Evolutionary conservation across 2,888 invertebrate genomes (phyloP).

Genomic region (Pasiphila rectangulata): DNA sequence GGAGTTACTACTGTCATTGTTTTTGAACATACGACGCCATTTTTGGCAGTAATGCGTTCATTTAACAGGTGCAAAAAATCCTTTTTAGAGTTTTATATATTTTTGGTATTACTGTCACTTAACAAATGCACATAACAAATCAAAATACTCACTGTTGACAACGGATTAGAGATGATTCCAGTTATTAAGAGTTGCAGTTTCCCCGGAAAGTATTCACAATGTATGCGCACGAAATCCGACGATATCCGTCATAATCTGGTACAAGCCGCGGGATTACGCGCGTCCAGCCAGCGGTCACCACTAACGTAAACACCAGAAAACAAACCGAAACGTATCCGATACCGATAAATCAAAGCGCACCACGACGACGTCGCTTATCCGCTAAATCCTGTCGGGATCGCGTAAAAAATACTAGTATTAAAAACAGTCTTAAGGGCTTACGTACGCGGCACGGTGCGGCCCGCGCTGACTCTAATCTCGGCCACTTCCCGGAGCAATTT

Average conservation of each 20-base stretch:
- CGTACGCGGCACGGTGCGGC: slow-evolving; percentile 83
- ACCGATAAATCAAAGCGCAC: slow-evolving; percentile 80
- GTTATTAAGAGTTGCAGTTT: slow-evolving; percentile 41
- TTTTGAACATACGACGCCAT: no score
- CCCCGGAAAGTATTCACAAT: slow-evolving; percentile 60
- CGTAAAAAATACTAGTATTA: slow-evolving; percentile 86
- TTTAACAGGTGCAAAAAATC: no score
- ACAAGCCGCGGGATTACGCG: slow-evolving; percentile 73
- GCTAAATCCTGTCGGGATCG: slow-evolving; percentile 80
- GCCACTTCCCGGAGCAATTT: slow-evolving; percentile 88
- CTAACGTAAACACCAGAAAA: slow-evolving; percentile 79
- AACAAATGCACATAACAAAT: neutral
- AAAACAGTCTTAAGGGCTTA: slow-evolving; percentile 88
- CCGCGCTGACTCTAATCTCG: slow-evolving; percentile 86
- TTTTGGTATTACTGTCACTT: neutral
- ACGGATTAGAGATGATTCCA: slow-evolving; percentile 28
- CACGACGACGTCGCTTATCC: slow-evolving; percentile 77
- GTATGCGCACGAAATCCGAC: slow-evolving; percentile 68
- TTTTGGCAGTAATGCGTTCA: no score
- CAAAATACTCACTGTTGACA: slow-evolving; percentile 55
- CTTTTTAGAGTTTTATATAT: no score
- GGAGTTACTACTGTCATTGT: no score
- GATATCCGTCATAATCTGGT: slow-evolving; percentile 77
- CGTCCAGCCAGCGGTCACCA: slow-evolving; percentile 71
- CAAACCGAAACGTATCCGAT: slow-evolving; percentile 72